A percentile compares a stretch with the other conserved stretches of the same genome.
Evolutionary conservation across 2,797 vertebrate species (phyloP).

Genomic region (Coccyzus lansbergi): DNA sequence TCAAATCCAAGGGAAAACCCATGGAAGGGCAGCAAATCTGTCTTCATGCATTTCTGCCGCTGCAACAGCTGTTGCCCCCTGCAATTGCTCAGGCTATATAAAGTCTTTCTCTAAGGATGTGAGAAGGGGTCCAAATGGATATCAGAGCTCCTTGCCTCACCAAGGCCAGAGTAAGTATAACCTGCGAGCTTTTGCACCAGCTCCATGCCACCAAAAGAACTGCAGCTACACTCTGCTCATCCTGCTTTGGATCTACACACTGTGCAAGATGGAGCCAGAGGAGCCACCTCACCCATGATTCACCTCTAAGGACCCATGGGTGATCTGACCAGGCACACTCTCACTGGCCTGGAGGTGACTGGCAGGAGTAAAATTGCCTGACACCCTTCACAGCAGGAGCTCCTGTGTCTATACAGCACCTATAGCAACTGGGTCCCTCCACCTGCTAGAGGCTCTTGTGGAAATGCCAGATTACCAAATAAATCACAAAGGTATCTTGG

Average conservation of each 20-base stretch:
- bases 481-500: neutral
- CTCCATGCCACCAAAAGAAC: neutral
- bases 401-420: neutral
- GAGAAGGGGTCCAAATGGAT: neutral
- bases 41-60: accelerated
- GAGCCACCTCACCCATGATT: neutral
- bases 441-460: neutral
- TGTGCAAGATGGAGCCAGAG: neutral
- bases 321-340: neutral
- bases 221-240: neutral
- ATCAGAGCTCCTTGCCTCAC: neutral
- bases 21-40: accelerated
- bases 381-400: neutral
- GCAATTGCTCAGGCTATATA: accelerated
- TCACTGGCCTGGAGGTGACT: neutral
- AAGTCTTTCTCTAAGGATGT: neutral
- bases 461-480: neutral
- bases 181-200: neutral
- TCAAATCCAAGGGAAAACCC: neutral
- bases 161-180: neutral
- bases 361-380: neutral
- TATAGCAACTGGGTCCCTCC: neutral
- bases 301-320: neutral
- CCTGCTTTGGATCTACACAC: accelerated
- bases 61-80: neutral